Evolutionary conservation across 2,797 vertebrate genomes (phyloP).

Genomic region (Callimico goeldii): DNA sequence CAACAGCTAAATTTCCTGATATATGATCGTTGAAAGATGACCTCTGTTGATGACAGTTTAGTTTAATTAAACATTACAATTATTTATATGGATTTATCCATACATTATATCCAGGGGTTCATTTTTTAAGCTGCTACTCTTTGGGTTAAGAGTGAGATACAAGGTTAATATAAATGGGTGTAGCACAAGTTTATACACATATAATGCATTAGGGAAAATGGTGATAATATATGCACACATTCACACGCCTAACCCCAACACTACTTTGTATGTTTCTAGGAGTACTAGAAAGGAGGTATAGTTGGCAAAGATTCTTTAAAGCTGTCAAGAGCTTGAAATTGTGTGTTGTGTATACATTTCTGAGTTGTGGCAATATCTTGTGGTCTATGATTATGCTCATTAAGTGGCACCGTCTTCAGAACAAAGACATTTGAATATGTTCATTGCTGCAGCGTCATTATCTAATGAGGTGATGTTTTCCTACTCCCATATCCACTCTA

Average conservation of each 20-base stretch:
- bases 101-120: background rate
- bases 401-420: constrained; percentile 34
- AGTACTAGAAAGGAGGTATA: background rate
- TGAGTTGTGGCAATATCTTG: background rate
- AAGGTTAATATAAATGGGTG: constrained; percentile 28
- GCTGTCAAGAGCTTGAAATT: background rate
- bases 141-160: constrained; percentile 15
- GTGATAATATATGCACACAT: background rate
- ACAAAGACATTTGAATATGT: constrained; percentile 25
- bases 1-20: constrained; percentile 83
- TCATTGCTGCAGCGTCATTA: constrained; percentile 1
- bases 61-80: constrained; percentile 84
- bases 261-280: background rate
- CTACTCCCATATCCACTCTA: background rate
- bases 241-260: background rate
- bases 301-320: background rate
- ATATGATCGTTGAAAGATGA: constrained; percentile 77
- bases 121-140: constrained; percentile 33
- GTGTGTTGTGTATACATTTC: background rate
- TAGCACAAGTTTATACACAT: background rate
- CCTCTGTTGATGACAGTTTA: constrained; percentile 82
- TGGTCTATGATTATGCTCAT: background rate
- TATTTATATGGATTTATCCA: constrained; percentile 67
- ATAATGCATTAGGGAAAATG: background rate
- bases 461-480: background rate